phyloP scores from a whole-genome alignment of 2,888 invertebrate genomes.

The Tortricodes alternella region DNA sequence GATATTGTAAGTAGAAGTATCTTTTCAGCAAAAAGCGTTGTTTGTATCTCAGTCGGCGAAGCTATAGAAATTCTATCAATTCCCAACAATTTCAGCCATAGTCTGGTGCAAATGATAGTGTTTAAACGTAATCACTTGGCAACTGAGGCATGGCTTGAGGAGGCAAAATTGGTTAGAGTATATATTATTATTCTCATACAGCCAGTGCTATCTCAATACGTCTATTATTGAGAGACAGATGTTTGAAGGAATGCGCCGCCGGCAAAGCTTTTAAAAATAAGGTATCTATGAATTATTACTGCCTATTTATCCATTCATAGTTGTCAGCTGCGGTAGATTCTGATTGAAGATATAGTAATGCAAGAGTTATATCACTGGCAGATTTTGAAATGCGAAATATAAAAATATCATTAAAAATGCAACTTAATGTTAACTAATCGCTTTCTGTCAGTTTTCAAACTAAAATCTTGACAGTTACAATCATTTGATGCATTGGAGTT shows the following conservation, averaged over 20 bases:
- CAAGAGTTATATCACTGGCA: slow-evolving; percentile 8
- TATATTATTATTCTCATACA: slow-evolving; percentile 28
- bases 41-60: too few species aligned
- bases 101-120: slow-evolving; percentile 22
- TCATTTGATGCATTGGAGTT: too few species aligned
- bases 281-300: slow-evolving; percentile 27
- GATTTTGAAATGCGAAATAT: too few species aligned
- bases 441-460: too few species aligned
- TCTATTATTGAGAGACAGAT: slow-evolving; percentile 57
- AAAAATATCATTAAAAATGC: too few species aligned
- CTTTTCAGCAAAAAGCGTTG: too few species aligned
- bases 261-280: slow-evolving; percentile 39
- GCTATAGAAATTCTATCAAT: slow-evolving; percentile 14
- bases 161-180: slow-evolving; percentile 12
- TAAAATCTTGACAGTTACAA: too few species aligned
- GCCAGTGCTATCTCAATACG: slow-evolving; percentile 52
- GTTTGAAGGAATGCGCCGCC: slow-evolving; percentile 47
- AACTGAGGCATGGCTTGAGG: slow-evolving; percentile 16
- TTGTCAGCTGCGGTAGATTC: slow-evolving; percentile 47
- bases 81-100: slow-evolving; percentile 14
- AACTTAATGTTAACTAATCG: too few species aligned
- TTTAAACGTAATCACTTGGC: slow-evolving; percentile 28
- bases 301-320: slow-evolving; percentile 24
- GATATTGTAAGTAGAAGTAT: too few species aligned
- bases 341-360: slow-evolving; percentile 19